phyloP scores from a whole-genome alignment of 1,140 invertebrate genomes.

The Chironomus striatipennis region DNA sequence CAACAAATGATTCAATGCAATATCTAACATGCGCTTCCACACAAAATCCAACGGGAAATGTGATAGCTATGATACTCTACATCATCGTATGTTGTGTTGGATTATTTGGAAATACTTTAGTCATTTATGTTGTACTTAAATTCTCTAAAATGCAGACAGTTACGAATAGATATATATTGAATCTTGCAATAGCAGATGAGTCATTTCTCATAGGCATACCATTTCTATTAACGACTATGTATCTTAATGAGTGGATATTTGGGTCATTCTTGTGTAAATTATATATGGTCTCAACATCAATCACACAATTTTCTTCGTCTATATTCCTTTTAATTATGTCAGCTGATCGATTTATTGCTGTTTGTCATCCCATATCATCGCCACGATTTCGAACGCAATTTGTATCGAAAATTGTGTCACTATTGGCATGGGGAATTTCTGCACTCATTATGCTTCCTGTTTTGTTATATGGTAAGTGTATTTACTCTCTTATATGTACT shows the following conservation, averaged over 20 bases:
- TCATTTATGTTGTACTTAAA: slow-evolving; percentile 91
- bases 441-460: slow-evolving; percentile 85
- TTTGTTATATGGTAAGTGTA: slow-evolving; percentile 59
- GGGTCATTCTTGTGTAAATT: slow-evolving; percentile 86
- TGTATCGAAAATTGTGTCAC: slow-evolving; percentile 75
- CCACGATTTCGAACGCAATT: slow-evolving; percentile 75
- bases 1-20: background rate
- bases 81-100: slow-evolving; percentile 80
- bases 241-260: slow-evolving; percentile 79
- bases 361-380: slow-evolving; percentile 89
- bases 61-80: slow-evolving; percentile 58
- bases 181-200: slow-evolving; percentile 92
- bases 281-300: slow-evolving; percentile 87
- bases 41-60: slow-evolving; percentile 36
- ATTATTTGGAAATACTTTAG: slow-evolving; percentile 83
- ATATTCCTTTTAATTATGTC: slow-evolving; percentile 93
- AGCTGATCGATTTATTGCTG: slow-evolving; percentile 91
- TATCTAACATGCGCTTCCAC: background rate
- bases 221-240: slow-evolving; percentile 84
- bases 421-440: slow-evolving; percentile 74
- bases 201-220: slow-evolving; percentile 91
- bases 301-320: slow-evolving; percentile 92
- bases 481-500: background rate
- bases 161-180: slow-evolving; percentile 94
- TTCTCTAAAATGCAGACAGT: slow-evolving; percentile 97